Percentiles rank a stretch among this genome's conserved stretches.
Evolutionary conservation across 2,888 invertebrate species (phyloP).

Genomic region (Zele albiditarsus): DNA sequence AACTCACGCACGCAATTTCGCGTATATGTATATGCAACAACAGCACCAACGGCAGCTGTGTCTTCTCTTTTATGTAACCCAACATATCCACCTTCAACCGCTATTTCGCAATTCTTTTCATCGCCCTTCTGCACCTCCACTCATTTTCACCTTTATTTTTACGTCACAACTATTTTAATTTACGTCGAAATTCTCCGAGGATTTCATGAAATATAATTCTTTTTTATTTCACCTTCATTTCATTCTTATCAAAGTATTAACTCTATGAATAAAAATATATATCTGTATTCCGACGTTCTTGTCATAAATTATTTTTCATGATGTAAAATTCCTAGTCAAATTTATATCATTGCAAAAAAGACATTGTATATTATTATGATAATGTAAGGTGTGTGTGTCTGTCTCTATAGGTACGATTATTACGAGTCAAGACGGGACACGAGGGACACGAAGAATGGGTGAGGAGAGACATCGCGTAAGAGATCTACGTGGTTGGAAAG

Average conservation of each 20-base stretch:
- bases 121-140: constrained; percentile 22
- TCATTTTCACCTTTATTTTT: constrained; percentile 22
- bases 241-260: not conserved
- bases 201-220: not conserved
- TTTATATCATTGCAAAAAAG: not conserved
- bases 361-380: constrained; percentile 1
- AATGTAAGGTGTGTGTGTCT: not conserved
- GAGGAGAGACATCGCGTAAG: not conserved
- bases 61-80: constrained; percentile 11
- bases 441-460: constrained; percentile 45
- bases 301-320: not conserved
- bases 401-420: constrained; percentile 7
- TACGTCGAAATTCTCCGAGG: not conserved
- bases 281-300: not conserved
- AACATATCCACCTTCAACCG: constrained; percentile 3
- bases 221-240: not conserved
- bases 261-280: not conserved
- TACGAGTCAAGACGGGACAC: constrained; percentile 7
- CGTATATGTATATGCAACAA: not conserved
- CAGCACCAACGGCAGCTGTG: constrained; percentile 37
- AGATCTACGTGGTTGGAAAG: constrained; percentile 59
- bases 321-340: not conserved
- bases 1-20: constrained; percentile 41
- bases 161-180: constrained; percentile 3
- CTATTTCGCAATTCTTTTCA: constrained; percentile 44